phyloP scores from a whole-genome alignment of 1,140 invertebrate genomes.

The Diplogasteroides magnus region DNA sequence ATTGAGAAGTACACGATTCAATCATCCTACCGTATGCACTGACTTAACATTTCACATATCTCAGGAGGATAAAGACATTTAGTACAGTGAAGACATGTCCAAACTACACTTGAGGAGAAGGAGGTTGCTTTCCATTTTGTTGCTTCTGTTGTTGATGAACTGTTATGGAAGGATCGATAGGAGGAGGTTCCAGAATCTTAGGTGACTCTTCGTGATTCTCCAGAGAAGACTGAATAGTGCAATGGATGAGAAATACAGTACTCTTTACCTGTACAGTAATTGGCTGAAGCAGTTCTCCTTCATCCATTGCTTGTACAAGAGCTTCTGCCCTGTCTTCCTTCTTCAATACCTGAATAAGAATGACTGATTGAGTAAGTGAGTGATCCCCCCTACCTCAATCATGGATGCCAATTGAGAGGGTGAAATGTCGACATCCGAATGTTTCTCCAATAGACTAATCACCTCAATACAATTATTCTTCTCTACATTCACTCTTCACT shows the following conservation, averaged over 20 bases:
- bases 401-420: slow-evolving; percentile 31
- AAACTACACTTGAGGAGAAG: too few species aligned
- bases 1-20: too few species aligned
- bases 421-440: slow-evolving; percentile 31
- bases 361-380: slow-evolving; percentile 26
- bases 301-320: not conserved
- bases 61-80: too few species aligned
- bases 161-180: not conserved
- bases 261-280: not conserved
- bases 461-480: slow-evolving; percentile 17
- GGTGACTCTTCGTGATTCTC: too few species aligned
- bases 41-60: too few species aligned
- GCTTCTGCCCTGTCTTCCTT: not conserved
- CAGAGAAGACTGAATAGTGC: too few species aligned
- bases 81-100: too few species aligned
- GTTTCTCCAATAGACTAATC: slow-evolving; percentile 35
- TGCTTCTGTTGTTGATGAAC: not conserved
- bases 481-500: slow-evolving; percentile 1
- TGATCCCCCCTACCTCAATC: too few species aligned
- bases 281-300: not conserved
- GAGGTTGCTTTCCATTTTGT: not conserved
- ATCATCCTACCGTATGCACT: too few species aligned
- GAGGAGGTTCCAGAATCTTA: too few species aligned
- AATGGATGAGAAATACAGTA: too few species aligned
- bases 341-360: slow-evolving; percentile 25